Evolutionary conservation across 1,140 invertebrate species (phyloP).

Genomic region (Akabosia matsudoensis): DNA sequence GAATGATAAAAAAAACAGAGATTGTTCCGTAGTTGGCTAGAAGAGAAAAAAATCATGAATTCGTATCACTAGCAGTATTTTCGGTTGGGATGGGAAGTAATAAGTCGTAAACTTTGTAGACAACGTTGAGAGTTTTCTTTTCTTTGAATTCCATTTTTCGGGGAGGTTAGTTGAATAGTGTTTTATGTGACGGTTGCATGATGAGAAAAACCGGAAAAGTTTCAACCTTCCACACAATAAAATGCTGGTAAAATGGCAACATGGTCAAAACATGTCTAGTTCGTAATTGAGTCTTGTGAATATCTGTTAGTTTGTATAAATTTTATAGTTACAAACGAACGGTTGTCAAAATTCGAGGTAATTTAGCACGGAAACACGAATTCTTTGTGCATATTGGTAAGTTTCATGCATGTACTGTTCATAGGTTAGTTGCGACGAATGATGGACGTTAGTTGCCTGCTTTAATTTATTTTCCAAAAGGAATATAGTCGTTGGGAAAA

Average conservation of each 20-base stretch:
- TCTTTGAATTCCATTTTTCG: constrained; percentile 1
- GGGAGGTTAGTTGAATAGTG: not conserved
- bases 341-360: too few relatives aligned
- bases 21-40: not conserved
- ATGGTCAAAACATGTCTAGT: not conserved
- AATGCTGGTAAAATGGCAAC: not conserved
- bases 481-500: too few relatives aligned
- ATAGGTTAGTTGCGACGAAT: too few relatives aligned
- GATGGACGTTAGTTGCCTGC: too few relatives aligned
- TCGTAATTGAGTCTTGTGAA: not conserved
- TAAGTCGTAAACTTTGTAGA: too few relatives aligned
- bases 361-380: too few relatives aligned
- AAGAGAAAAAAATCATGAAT: not conserved
- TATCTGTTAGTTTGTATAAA: not conserved
- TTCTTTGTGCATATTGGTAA: too few relatives aligned
- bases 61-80: too few relatives aligned
- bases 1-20: not conserved
- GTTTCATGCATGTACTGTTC: not conserved
- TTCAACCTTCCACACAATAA: not conserved
- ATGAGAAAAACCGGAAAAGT: not conserved
- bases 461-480: too few relatives aligned
- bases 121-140: too few relatives aligned
- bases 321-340: not conserved
- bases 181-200: not conserved
- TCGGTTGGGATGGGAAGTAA: too few relatives aligned